phyloP scores from a whole-genome alignment of 1,140 invertebrate genomes.

The Carcinoscorpius rotundicauda region DNA sequence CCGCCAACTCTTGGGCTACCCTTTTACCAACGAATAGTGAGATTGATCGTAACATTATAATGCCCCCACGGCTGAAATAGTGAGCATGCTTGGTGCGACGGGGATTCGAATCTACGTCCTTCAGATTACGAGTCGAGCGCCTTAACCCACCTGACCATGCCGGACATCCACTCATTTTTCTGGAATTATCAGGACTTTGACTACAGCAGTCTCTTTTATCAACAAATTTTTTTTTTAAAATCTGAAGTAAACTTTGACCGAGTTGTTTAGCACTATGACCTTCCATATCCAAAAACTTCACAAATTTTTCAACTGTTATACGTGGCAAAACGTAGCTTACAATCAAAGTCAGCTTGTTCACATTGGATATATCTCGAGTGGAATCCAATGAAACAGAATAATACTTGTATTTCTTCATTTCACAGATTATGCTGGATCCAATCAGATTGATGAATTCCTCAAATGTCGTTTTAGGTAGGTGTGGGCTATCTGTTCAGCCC shows the following conservation, averaged over 20 bases:
- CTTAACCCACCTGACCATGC: too few species aligned
- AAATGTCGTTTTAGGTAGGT: conserved; percentile 1
- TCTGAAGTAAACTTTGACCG: neutral
- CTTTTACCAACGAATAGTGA: too few species aligned
- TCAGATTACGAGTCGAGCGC: too few species aligned
- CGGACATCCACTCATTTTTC: conserved; percentile 20
- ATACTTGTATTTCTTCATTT: conserved; percentile 24
- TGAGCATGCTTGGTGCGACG: too few species aligned
- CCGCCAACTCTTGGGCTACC: too few species aligned
- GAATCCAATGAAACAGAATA: conserved; percentile 32
- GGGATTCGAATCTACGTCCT: too few species aligned
- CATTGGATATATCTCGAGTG: conserved; percentile 30
- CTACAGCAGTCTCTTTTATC: conserved; percentile 20
- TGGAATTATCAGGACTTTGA: conserved; percentile 25
- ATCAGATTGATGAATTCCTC: conserved; percentile 17
- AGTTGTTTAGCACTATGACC: conserved; percentile 6
- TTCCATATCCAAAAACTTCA: conserved; percentile 5
- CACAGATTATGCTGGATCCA: neutral
- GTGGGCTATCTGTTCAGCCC: too few species aligned
- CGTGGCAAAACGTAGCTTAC: conserved; percentile 20
- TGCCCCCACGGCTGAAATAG: too few species aligned
- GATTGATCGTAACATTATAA: too few species aligned
- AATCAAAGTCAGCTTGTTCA: conserved; percentile 30
- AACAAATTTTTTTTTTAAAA: conserved; percentile 11
- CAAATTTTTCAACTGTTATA: conserved; percentile 6